Evolutionary conservation across 2,888 invertebrate species (phyloP).

Genomic region (Heliconius sara): DNA sequence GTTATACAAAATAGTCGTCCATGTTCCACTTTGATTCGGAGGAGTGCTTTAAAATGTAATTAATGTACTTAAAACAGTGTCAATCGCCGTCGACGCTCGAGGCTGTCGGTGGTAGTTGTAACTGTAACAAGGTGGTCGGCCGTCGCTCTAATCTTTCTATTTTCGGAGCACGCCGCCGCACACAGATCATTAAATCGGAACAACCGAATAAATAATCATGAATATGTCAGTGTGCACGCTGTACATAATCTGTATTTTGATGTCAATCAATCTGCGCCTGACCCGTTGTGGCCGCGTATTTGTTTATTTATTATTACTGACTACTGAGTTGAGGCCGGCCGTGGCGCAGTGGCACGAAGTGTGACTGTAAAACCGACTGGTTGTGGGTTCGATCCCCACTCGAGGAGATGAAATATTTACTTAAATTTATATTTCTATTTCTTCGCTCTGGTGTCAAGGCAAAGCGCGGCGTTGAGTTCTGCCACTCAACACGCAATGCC

Average conservation of each 20-base stretch:
- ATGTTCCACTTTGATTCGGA: slow-evolving; percentile 28
- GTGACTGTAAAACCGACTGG: too few species aligned
- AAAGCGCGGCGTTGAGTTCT: too few species aligned
- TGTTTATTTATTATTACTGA: slow-evolving; percentile 42
- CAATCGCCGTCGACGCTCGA: slow-evolving; percentile 47
- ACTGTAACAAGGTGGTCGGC: slow-evolving; percentile 67
- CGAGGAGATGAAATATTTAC: too few species aligned
- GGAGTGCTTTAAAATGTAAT: slow-evolving; percentile 35
- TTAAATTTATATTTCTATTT: too few species aligned
- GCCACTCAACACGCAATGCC: too few species aligned
- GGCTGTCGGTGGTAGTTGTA: slow-evolving; percentile 52
- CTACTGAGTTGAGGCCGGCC: slow-evolving; percentile 4
- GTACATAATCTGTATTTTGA: slow-evolving; percentile 60
- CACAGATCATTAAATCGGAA: slow-evolving; percentile 59
- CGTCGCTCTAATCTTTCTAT: slow-evolving; percentile 64
- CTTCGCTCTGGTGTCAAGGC: too few species aligned
- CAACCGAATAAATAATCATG: slow-evolving; percentile 64
- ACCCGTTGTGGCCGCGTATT: slow-evolving; percentile 37
- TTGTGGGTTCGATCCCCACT: too few species aligned
- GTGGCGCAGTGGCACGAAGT: too few species aligned
- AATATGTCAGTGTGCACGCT: slow-evolving; percentile 54
- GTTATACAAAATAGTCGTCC: slow-evolving; percentile 16
- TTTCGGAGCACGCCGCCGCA: slow-evolving; percentile 55
- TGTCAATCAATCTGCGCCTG: slow-evolving; percentile 62
- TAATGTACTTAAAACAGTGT: slow-evolving; percentile 43